phyloP scores from a whole-genome alignment of 2,113 vertebrate genomes.

The Syngnathus floridae region DNA sequence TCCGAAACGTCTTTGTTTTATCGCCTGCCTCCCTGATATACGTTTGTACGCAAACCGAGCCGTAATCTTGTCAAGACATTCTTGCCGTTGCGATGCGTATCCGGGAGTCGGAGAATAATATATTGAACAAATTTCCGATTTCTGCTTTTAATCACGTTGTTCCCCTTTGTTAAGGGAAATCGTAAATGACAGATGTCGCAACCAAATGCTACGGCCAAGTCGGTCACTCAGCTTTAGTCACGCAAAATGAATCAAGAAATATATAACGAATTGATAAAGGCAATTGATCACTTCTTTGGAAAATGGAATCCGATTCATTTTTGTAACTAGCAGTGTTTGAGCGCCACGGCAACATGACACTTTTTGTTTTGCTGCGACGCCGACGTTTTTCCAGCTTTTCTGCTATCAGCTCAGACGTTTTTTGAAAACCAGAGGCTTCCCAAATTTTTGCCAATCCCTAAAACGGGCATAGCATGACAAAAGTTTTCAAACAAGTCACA shows the following conservation, averaged over 20 bases:
- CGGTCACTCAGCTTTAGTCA: too few species aligned
- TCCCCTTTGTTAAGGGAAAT: too few species aligned
- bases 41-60: background rate
- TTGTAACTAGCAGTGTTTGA: too few species aligned
- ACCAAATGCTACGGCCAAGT: too few species aligned
- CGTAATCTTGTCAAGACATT: slow-evolving; percentile 3
- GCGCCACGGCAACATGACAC: too few species aligned
- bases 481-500: slow-evolving; percentile 14
- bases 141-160: background rate
- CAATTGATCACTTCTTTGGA: too few species aligned
- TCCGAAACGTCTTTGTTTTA: background rate
- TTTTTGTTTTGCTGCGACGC: background rate
- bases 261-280: too few species aligned
- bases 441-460: background rate
- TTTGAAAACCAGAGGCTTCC: background rate
- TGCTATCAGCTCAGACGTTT: background rate
- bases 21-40: slow-evolving; percentile 4
- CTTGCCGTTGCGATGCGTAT: background rate
- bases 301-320: too few species aligned
- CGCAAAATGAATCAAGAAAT: too few species aligned
- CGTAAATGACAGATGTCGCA: too few species aligned
- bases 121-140: background rate
- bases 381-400: background rate
- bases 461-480: background rate
- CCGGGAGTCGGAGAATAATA: background rate